Base-by-base conservation (phyloP, 2,113 vertebrate genomes). In the Hucho hucho region DNA sequence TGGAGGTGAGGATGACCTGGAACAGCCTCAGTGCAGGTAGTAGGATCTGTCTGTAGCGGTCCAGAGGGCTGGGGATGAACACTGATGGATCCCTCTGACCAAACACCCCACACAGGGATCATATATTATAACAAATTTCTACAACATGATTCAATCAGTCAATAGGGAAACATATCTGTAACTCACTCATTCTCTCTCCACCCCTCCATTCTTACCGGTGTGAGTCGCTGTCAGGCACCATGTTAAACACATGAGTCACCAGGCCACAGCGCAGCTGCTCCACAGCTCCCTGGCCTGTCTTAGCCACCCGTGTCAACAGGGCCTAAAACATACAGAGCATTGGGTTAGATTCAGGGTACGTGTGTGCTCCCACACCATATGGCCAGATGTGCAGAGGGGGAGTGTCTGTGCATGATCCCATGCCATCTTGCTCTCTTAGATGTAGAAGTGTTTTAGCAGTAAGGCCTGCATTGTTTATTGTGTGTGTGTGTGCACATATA, bases 361-460 rank as follows among this genome's bases (percentile, higher is more conserved):
- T 25, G 65, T 32, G 22, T 25, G 28, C 28, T 28, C 28, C 28
- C 28, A 3, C 28, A 28, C 28, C 28, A 28, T 28, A 26, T 26
- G 26, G 26, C 26, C 26, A 26, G 26, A 26, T 26, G 26, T 26
- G 26, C 26, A 28, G 28, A 28, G 28, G 28, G 28, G 3, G 28
- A 28, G 46, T 70, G 32, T 53, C 6, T 49, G 43, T 70, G 43
- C 25, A 12, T 1, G 16, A 28, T 53, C 11, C 7, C 32, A 32
- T 6, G 3, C 97, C 96, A 99, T 99, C 91, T 99, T 99, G 87
- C 96, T 98, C 82, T 99, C 96, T 0, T 98, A 98, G 72, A 97
- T 97, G 83, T 98, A 99, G 18, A 99, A 89, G 0, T 97, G 96
- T 87, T 99, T 99, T 74, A 99, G 93, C 5, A 96, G 86, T 0